Percentiles rank a stretch among this genome's conserved stretches.
phyloP scores from a whole-genome alignment of 2,888 invertebrate genomes.

The Spicauda simplicius region DNA sequence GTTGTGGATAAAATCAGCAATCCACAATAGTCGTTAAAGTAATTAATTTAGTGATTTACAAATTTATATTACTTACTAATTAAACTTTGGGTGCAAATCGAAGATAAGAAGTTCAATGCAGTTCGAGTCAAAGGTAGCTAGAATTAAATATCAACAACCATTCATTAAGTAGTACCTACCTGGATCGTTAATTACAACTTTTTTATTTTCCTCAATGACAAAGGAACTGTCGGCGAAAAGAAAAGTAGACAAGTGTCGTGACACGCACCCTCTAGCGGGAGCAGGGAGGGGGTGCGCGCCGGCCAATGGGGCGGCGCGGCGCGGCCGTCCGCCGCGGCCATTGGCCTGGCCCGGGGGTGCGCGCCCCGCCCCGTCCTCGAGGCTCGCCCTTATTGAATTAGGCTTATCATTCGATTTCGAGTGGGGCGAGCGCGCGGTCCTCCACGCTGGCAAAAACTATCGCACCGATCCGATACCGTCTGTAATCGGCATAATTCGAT shows the following conservation, averaged over 20 bases:
- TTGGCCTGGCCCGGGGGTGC: conserved; percentile 66
- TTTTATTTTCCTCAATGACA: conserved; percentile 85
- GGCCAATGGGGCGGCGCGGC: conserved; percentile 56
- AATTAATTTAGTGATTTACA: background rate
- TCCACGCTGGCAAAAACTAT: conserved; percentile 75
- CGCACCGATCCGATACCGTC: conserved; percentile 77
- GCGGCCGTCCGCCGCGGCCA: conserved; percentile 65
- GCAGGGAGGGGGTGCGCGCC: conserved; percentile 55
- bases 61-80: background rate
- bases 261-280: conserved; percentile 73
- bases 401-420: conserved; percentile 89
- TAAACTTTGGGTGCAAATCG: background rate
- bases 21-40: no score
- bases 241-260: conserved; percentile 85
- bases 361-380: conserved; percentile 81
- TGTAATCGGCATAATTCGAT: conserved; percentile 83
- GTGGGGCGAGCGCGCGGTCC: conserved; percentile 82
- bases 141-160: conserved; percentile 65
- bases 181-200: conserved; percentile 85
- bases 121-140: conserved; percentile 44
- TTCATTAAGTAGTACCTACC: conserved; percentile 77
- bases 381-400: conserved; percentile 90
- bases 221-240: conserved; percentile 85
- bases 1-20: no score
- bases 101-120: conserved; percentile 23